Percentiles rank a stretch among this genome's conserved stretches.
These are phyloP conservation scores for Papilio demoleus DNA, from an alignment of 2,888 invertebrate species.

Conservation along the genomic window DNA sequence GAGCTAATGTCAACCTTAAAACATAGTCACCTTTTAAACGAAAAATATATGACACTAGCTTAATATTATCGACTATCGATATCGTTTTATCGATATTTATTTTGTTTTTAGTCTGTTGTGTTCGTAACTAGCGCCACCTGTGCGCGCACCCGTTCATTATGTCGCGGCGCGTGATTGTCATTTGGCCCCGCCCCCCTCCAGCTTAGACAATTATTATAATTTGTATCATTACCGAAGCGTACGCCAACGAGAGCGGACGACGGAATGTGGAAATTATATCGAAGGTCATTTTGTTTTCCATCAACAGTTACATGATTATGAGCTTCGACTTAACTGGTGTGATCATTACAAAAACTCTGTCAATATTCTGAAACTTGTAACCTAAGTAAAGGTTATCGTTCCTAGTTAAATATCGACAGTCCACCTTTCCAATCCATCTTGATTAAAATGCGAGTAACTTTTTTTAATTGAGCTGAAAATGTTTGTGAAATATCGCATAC, in stretches of 20 bases:
- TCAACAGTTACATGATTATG: slow-evolving; percentile 21
- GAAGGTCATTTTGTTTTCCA: slow-evolving; percentile 35
- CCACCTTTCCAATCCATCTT: no score
- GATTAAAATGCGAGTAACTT: not conserved
- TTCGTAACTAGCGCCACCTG: slow-evolving; percentile 62
- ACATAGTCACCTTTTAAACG: no score
- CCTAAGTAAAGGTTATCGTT: not conserved
- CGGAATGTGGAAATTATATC: slow-evolving; percentile 49
- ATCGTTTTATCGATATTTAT: slow-evolving; percentile 37
- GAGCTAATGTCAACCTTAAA: no score
- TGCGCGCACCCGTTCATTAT: slow-evolving; percentile 77
- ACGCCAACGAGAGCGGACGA: slow-evolving; percentile 48
- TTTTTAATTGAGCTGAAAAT: not conserved
- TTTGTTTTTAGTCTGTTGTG: slow-evolving; percentile 37
- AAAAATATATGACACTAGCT: no score
- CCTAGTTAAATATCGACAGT: no score
- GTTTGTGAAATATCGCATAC: not conserved
- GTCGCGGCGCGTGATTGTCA: slow-evolving; percentile 80
- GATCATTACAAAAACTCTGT: not conserved
- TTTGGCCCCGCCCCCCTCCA: slow-evolving; percentile 71
- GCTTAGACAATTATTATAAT: slow-evolving; percentile 79
- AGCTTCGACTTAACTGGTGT: not conserved
- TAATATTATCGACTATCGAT: no score
- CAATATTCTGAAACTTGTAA: not conserved
- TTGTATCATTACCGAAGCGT: slow-evolving; percentile 70